Base-by-base conservation (phyloP, 2,797 vertebrate species). In the Gadopsis marmoratus region DNA sequence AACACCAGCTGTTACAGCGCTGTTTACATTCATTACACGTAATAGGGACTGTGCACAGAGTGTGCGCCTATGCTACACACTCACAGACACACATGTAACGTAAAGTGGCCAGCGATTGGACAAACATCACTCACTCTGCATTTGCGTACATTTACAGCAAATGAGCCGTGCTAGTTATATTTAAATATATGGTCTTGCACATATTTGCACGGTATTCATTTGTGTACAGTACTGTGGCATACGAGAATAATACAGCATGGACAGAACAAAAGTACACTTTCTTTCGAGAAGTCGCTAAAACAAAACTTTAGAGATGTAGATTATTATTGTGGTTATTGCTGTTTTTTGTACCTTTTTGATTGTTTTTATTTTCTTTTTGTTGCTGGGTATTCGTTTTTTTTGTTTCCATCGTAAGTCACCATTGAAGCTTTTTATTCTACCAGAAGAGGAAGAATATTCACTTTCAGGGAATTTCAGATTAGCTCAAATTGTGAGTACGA, bases 1-100 rank as follows among this genome's bases (percentile, higher is more conserved):
- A 78, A 66, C 78, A 82, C 71, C 90, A 89, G 88, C 88, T 89
- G 85, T 72, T 82, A 65, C 76, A 71, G 55, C 54, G 8, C 77
- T 79, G 69, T 82, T 83, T 82, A 76, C 78, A 88, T 88, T 90
- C 76, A 88, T 88, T 85, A 79, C 66, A 78, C 79, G 88, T 83
- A 91, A 92, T 70, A 59, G 76, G 37, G 51, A 61, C 69, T 14
- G 74, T 89, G 88, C 71, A 76, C 73, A 47, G 26, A 13, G 51
- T 21, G 71, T 10, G 33, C 19, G 33, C 19, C 31, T n/a, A 50
- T 41, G 21, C 23, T 14, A 39, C 53, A 83, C 53, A 35, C 63
- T 59, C 71, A 21, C 51, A 62, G 16, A 73, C 66, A 64, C 62
- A 47, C 29, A 67, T 19, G 1, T 21, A 21, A 21, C 19, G 8